Evolutionary conservation across 2,113 vertebrate species (phyloP), one percentile per base, ranked within the genome.

Genomic region (Halichoerus grypus): DNA sequence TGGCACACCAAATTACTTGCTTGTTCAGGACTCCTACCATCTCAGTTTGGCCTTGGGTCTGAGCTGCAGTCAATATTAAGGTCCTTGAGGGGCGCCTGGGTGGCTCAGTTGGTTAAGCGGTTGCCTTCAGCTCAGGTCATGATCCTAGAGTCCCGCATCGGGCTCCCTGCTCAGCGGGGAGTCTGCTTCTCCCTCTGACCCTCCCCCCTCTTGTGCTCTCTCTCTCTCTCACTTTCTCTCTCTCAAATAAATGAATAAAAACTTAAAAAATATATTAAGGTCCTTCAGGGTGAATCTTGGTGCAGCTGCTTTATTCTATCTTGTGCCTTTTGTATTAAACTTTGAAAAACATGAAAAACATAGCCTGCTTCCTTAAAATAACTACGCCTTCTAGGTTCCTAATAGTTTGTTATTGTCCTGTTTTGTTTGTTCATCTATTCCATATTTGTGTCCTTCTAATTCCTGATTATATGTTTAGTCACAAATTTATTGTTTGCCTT

Each of bases 341-440:
- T 93, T 91, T 80, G 39, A 72, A 88, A 88, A 90, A 16, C 46
- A 4, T 79, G 46, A 46, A 46, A 46, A 46, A 46, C 46, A 9
- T 46, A 46, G 46, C 46, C 46, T 90, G 19, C 57, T 90, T 89
- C 22, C 42, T 88, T 81, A n/a, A 85, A 72, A 69, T 69, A 90
- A 51, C 55, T 92, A 46, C 82, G 77, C 49, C 55, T 28, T 92
- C 57, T 12, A 46, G 39, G 13, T 53, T 91, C 51, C 76, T 39
- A 51, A 28, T 39, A 36, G 80, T 82, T 80, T 72, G 39, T 46
- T 51, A 63, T 53, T 90, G 86, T 92, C n/a, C 69, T 53, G 3
- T 33, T 71, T 96, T 96, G 26, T 71, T 96, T 96, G 42, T 81
- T 74, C 46, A 49, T 39, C 76, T 88, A 3, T 18, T 77, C 33